Conservation (phyloP, 2,888 invertebrate genomes). For the Tipula lateralis region DNA sequence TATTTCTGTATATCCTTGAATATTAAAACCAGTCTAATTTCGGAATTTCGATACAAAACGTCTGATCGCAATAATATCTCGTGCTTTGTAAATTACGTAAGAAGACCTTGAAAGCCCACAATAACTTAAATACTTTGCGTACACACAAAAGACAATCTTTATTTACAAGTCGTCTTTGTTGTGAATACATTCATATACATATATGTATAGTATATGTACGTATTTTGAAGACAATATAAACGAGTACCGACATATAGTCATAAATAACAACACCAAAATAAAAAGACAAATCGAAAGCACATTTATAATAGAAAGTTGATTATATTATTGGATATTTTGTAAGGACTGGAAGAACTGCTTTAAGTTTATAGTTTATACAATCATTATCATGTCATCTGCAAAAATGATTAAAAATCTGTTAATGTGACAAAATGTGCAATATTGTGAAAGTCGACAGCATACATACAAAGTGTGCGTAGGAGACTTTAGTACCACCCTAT, state of each 20-base stretch:
- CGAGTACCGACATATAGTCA: too few relatives aligned
- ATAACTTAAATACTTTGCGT: background rate
- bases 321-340: background rate
- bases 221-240: background rate
- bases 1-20: background rate
- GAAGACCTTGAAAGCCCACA: background rate
- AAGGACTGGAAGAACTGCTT: background rate
- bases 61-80: background rate
- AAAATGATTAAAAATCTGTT: too few relatives aligned
- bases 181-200: background rate
- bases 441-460: background rate
- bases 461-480: background rate
- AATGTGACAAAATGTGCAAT: background rate
- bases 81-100: background rate
- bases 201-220: background rate
- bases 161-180: constrained; percentile 12
- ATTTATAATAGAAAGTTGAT: background rate
- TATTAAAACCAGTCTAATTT: background rate
- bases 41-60: background rate
- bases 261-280: too few relatives aligned
- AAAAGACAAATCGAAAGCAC: too few relatives aligned
- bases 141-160: background rate
- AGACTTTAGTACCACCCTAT: background rate
- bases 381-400: too few relatives aligned
- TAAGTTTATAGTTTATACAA: too few relatives aligned